Evolutionary conservation across 2,888 invertebrate species (phyloP).

Genomic region (Heterodera filipjevi): DNA sequence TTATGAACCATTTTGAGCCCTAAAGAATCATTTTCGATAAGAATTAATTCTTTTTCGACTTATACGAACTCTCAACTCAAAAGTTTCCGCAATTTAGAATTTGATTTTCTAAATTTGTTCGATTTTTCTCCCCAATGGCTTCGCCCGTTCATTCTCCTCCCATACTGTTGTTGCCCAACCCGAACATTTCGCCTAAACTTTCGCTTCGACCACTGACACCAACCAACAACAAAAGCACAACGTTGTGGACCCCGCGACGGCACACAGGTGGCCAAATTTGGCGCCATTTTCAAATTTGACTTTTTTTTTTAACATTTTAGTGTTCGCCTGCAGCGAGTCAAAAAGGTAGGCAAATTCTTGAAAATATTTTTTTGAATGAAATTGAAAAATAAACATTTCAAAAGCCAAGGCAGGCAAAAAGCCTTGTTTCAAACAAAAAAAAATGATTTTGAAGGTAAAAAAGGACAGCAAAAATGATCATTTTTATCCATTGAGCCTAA

Average conservation of each 20-base stretch:
- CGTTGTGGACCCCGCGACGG: not conserved
- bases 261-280: not conserved
- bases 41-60: too few relatives aligned
- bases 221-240: not conserved
- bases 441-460: conserved; percentile 8
- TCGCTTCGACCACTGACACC: not conserved
- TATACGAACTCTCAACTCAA: too few relatives aligned
- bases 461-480: too few relatives aligned
- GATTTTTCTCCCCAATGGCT: too few relatives aligned
- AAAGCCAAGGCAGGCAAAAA: too few relatives aligned
- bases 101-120: too few relatives aligned
- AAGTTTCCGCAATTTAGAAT: too few relatives aligned
- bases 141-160: not conserved
- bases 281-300: not conserved
- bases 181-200: conserved; percentile 6
- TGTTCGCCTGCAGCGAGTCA: conserved; percentile 18
- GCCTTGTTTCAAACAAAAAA: too few relatives aligned
- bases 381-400: too few relatives aligned
- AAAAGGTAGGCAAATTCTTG: conserved; percentile 8
- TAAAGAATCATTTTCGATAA: too few relatives aligned
- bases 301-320: not conserved
- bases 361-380: conserved; percentile 10
- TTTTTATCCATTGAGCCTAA: too few relatives aligned
- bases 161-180: not conserved
- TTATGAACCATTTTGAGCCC: too few relatives aligned